phyloP scores from a whole-genome alignment of 1,140 invertebrate genomes.

The Geopemphigus sp. region DNA sequence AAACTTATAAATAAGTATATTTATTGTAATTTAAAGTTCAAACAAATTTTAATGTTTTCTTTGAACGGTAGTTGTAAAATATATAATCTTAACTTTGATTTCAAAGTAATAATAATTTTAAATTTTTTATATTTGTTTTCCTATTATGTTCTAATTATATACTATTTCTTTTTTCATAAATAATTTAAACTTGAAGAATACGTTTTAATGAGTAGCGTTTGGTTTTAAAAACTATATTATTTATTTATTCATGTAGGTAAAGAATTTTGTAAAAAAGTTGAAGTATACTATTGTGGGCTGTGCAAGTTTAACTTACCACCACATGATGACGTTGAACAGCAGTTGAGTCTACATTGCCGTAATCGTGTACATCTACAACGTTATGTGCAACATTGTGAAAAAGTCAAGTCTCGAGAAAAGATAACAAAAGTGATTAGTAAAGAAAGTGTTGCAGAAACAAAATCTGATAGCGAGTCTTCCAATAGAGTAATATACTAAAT shows the following conservation, averaged over 20 bases:
- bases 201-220: not conserved
- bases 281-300: conserved; percentile 69
- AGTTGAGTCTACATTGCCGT: conserved; percentile 52
- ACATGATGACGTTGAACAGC: conserved; percentile 61
- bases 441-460: conserved; percentile 1
- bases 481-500: conserved; percentile 21
- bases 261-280: conserved; percentile 72
- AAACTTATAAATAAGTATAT: too few relatives aligned
- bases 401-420: conserved; percentile 30
- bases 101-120: too few relatives aligned
- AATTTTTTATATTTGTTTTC: too few relatives aligned
- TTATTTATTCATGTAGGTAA: conserved; percentile 58
- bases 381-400: conserved; percentile 50
- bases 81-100: not conserved
- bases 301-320: conserved; percentile 71
- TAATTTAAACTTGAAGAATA: too few relatives aligned
- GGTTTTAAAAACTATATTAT: too few relatives aligned
- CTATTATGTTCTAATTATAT: too few relatives aligned
- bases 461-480: conserved; percentile 34
- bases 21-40: too few relatives aligned
- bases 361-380: conserved; percentile 52
- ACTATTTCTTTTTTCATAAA: too few relatives aligned
- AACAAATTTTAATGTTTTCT: too few relatives aligned
- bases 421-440: not conserved
- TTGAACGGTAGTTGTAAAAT: not conserved